Evolutionary conservation across 2,888 invertebrate genomes (phyloP).

Genomic region (Petrophora chlorosata): DNA sequence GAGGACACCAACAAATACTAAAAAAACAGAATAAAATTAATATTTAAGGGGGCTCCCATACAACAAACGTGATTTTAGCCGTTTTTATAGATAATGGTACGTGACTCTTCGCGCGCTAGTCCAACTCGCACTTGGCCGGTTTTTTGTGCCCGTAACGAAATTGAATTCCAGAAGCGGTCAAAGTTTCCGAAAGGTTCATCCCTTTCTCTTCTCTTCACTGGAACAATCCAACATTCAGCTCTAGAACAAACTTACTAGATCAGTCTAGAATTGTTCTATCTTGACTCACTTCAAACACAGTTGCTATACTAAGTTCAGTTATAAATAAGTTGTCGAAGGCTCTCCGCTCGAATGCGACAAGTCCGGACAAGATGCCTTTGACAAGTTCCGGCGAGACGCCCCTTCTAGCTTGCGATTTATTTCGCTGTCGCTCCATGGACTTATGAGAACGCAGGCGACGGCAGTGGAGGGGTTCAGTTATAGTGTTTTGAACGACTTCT

Average conservation of each 20-base stretch:
- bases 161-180: too few relatives aligned
- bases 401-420: conserved; percentile 36
- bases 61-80: too few relatives aligned
- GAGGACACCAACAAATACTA: too few relatives aligned
- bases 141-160: too few relatives aligned
- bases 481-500: neutral
- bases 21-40: too few relatives aligned
- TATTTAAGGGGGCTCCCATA: too few relatives aligned
- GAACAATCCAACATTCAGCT: conserved; percentile 1
- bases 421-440: conserved; percentile 35
- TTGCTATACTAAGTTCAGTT: conserved; percentile 55
- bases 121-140: too few relatives aligned
- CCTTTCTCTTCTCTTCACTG: too few relatives aligned
- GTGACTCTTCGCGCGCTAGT: too few relatives aligned
- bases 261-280: conserved; percentile 26
- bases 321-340: conserved; percentile 67
- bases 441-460: conserved; percentile 33
- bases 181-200: too few relatives aligned
- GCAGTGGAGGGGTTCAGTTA: conserved; percentile 18
- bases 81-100: too few relatives aligned
- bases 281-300: conserved; percentile 28
- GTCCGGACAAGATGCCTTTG: conserved; percentile 50
- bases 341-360: conserved; percentile 52
- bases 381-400: conserved; percentile 39
- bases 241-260: conserved; percentile 17